Evolutionary conservation across 2,888 invertebrate genomes (phyloP).

Genomic region (Blastobasis adustella): DNA sequence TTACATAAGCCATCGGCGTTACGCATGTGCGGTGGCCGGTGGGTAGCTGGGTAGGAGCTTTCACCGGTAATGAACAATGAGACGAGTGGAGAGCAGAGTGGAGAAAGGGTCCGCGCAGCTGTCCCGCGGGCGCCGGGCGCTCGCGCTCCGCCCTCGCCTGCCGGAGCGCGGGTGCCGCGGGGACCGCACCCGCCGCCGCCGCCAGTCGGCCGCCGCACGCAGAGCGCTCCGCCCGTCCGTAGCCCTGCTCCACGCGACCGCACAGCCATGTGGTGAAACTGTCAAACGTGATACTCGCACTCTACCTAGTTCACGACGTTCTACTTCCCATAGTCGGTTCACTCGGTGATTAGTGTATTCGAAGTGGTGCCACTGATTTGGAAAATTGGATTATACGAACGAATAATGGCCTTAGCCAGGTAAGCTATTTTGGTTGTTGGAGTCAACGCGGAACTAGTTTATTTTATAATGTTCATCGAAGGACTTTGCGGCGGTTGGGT

Average conservation of each 20-base stretch:
- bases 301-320: conserved; percentile 45
- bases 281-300: conserved; percentile 68
- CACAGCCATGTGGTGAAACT: conserved; percentile 71
- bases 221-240: conserved; percentile 52
- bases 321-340: conserved; percentile 24
- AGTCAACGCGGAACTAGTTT: conserved; percentile 72
- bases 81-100: conserved; percentile 14
- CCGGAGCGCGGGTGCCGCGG: conserved; percentile 35
- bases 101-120: conserved; percentile 71
- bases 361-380: conserved; percentile 60
- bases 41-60: conserved; percentile 39
- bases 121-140: conserved; percentile 56
- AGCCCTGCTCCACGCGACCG: conserved; percentile 38
- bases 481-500: conserved; percentile 52
- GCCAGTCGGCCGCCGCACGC: conserved; percentile 62
- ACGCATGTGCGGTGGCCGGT: not conserved
- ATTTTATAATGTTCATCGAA: conserved; percentile 64
- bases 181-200: conserved; percentile 5
- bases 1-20: too few relatives aligned
- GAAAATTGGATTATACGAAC: conserved; percentile 73
- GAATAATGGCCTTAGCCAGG: conserved; percentile 75
- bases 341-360: conserved; percentile 57
- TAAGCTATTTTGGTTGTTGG: conserved; percentile 72
- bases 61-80: conserved; percentile 34
- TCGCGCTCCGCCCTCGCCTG: conserved; percentile 61